A percentile compares a stretch with the other conserved stretches of the same genome.
Evolutionary conservation across 2,113 vertebrate species (phyloP).

Genomic region (Pluvialis apricaria): DNA sequence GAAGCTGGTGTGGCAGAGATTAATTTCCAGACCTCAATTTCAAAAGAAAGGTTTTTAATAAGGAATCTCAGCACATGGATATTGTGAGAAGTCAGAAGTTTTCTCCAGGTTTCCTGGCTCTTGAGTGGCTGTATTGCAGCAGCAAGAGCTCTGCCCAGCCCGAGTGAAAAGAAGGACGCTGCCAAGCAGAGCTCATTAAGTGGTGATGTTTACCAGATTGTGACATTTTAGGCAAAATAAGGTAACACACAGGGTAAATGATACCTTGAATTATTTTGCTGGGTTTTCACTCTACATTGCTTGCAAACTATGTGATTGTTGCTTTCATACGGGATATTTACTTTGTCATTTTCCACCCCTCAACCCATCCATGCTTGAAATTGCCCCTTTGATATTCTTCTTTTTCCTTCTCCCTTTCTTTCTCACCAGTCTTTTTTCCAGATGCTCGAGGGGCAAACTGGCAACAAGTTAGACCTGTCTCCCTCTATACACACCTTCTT

Average conservation of each 20-base stretch:
- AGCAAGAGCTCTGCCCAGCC: neutral
- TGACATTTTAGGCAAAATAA: neutral
- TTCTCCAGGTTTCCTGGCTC: neutral
- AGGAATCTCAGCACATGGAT: neutral
- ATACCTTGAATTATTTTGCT: neutral
- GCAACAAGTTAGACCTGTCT: neutral
- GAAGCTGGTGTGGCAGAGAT: neutral
- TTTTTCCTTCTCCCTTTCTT: neutral
- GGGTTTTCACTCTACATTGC: neutral
- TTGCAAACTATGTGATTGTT: neutral
- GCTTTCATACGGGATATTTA: neutral
- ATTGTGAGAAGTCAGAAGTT: neutral
- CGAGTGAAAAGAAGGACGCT: neutral
- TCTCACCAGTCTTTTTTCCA: neutral
- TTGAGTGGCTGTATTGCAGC: neutral
- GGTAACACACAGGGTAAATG: neutral
- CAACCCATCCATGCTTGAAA: neutral
- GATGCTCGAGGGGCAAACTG: neutral
- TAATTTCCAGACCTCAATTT: neutral
- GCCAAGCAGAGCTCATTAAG: neutral
- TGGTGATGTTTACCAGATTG: neutral
- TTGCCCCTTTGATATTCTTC: neutral
- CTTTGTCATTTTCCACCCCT: neutral
- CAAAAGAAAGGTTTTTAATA: neutral
- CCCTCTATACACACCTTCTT: neutral